Percentiles rank a stretch among this genome's conserved stretches.
These are phyloP conservation scores for Drosophila acutilabella DNA, from an alignment of 2,888 invertebrate genomes.

Conservation along the genomic window DNA sequence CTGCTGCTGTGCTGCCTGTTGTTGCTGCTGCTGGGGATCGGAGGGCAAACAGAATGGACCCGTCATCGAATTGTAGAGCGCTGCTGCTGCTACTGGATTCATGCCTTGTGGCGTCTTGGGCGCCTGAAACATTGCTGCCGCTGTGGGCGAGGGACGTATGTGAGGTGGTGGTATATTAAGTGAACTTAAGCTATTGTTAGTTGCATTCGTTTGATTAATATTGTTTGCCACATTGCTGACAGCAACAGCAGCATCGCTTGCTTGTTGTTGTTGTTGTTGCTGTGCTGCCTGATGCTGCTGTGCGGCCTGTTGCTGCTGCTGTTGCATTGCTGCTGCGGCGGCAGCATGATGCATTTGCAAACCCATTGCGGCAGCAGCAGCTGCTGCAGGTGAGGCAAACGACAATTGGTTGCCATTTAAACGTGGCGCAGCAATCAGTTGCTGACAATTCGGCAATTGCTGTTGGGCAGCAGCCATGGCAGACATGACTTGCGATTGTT, in stretches of 20 bases:
- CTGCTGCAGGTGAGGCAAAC: conserved; percentile 85
- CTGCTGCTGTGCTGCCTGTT: conserved; percentile 91
- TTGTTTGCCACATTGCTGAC: conserved; percentile 52
- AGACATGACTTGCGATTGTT: conserved; percentile 61
- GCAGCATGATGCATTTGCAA: conserved; percentile 86
- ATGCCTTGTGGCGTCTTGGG: conserved; percentile 91
- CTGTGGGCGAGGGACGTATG: conserved; percentile 89
- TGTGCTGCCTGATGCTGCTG: conserved; percentile 52
- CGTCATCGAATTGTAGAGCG: conserved; percentile 89
- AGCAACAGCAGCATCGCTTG: conserved; percentile 53
- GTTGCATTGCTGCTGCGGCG: conserved; percentile 82
- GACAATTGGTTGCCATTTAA: conserved; percentile 86
- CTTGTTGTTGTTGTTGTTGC: conserved; percentile 50
- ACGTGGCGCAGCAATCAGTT: conserved; percentile 86
- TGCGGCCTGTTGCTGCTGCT: conserved; percentile 63
- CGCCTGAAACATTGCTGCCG: conserved; percentile 92
- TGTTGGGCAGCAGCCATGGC: conserved; percentile 70
- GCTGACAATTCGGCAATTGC: conserved; percentile 75
- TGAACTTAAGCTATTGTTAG: conserved; percentile 86
- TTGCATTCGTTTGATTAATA: conserved; percentile 64
- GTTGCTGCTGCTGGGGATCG: conserved; percentile 88
- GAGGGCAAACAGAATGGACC: conserved; percentile 88
- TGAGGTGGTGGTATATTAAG: conserved; percentile 88
- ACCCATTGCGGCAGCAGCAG: conserved; percentile 85
- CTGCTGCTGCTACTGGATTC: conserved; percentile 87